Evolutionary conservation across 1,140 invertebrate species (phyloP).

Genomic region (Sitophilus oryzae): DNA sequence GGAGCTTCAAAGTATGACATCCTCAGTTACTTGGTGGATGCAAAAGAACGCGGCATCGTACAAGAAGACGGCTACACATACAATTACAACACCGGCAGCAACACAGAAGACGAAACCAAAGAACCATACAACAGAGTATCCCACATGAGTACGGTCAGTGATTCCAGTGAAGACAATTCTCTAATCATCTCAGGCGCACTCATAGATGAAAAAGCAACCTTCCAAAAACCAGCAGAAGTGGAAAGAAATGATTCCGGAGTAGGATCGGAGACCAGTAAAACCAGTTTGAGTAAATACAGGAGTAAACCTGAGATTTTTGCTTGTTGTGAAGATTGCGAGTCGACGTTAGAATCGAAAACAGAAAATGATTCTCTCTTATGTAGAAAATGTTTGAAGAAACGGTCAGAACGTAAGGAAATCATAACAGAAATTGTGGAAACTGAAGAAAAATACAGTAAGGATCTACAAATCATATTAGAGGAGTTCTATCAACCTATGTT

Average conservation of each 20-base stretch:
- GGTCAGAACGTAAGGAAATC: conserved; percentile 87
- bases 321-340: conserved; percentile 73
- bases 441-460: conserved; percentile 90
- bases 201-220: conserved; percentile 46
- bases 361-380: conserved; percentile 72
- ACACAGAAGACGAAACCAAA: conserved; percentile 53
- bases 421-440: conserved; percentile 94
- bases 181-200: conserved; percentile 48
- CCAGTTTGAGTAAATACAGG: conserved; percentile 68
- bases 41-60: conserved; percentile 66
- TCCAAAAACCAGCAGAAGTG: conserved; percentile 57
- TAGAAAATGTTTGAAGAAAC: conserved; percentile 78
- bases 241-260: conserved; percentile 91
- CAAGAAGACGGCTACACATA: conserved; percentile 57
- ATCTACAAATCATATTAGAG: conserved; percentile 85
- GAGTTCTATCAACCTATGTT: conserved; percentile 93
- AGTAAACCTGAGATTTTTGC: conserved; percentile 45
- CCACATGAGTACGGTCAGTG: conserved; percentile 56
- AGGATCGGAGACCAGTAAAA: conserved; percentile 85
- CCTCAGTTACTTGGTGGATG: conserved; percentile 79
- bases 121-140: conserved; percentile 47
- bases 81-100: conserved; percentile 49
- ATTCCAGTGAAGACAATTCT: conserved; percentile 64
- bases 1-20: conserved; percentile 84
- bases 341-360: conserved; percentile 60